Evolutionary conservation across 1,140 invertebrate species (phyloP).

Genomic region (Formica selysi): DNA sequence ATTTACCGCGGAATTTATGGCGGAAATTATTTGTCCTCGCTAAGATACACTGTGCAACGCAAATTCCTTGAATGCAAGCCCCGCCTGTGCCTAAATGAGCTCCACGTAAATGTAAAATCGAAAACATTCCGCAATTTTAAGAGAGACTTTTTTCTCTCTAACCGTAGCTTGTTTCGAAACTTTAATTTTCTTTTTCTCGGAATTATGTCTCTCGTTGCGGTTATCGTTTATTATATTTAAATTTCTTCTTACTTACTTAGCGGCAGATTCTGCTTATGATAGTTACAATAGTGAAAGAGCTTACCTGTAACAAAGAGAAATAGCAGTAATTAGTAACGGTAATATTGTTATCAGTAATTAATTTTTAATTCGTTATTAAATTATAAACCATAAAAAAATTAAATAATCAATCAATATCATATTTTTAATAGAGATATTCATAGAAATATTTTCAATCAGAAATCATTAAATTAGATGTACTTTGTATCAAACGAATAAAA

Average conservation of each 20-base stretch:
- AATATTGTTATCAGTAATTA: background rate
- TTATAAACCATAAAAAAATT: background rate
- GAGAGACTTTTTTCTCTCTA: background rate
- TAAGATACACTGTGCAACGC: conserved; percentile 20
- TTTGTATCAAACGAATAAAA: background rate
- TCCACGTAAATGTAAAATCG: conserved; percentile 34
- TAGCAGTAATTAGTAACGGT: conserved; percentile 6
- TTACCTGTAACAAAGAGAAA: conserved; percentile 59
- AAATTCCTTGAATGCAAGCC: conserved; percentile 26
- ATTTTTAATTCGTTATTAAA: conserved; percentile 17
- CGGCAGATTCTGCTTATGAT: background rate
- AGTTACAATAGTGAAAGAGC: background rate
- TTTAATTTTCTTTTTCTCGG: conserved; percentile 29
- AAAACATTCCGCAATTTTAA: conserved; percentile 36
- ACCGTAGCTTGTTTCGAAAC: conserved; percentile 31
- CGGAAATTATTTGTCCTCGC: conserved; percentile 55
- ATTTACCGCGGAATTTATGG: conserved; percentile 52
- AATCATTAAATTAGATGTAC: background rate
- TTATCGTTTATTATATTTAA: conserved; percentile 26
- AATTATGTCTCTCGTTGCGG: conserved; percentile 43
- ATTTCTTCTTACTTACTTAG: conserved; percentile 33
- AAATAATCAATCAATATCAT: background rate
- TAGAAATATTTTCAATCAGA: background rate
- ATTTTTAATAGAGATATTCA: background rate
- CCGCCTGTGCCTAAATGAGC: conserved; percentile 26